Evolutionary conservation across 2,888 invertebrate species (phyloP).

Genomic region (Drosophila crucigera): DNA sequence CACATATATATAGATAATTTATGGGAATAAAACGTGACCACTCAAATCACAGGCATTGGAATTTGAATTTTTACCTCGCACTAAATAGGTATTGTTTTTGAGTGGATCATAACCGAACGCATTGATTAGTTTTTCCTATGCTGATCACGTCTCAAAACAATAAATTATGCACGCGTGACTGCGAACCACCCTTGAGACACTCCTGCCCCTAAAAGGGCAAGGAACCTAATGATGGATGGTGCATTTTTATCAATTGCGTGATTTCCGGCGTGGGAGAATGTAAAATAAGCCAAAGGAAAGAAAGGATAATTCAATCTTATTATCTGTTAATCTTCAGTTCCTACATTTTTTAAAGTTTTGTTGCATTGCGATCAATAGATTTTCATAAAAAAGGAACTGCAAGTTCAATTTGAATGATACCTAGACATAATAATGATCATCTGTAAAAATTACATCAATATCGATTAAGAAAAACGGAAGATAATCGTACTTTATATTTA

Average conservation of each 20-base stretch:
- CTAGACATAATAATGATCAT: neutral
- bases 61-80: neutral
- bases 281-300: too few species aligned
- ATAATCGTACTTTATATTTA: neutral
- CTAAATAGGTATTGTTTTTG: neutral
- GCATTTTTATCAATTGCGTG: neutral
- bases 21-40: neutral
- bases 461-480: neutral
- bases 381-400: neutral
- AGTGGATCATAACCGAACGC: neutral
- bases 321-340: neutral
- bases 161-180: neutral
- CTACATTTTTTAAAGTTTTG: neutral
- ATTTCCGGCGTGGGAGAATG: constrained; percentile 4
- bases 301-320: neutral
- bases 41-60: neutral
- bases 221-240: neutral
- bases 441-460: neutral
- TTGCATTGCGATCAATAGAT: neutral
- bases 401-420: neutral
- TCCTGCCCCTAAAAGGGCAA: neutral
- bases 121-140: neutral
- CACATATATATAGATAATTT: neutral
- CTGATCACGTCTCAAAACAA: constrained; percentile 4
- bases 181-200: neutral